Evolutionary conservation across 2,113 vertebrate genomes (phyloP).

Genomic region (Gasterosteus aculeatus): DNA sequence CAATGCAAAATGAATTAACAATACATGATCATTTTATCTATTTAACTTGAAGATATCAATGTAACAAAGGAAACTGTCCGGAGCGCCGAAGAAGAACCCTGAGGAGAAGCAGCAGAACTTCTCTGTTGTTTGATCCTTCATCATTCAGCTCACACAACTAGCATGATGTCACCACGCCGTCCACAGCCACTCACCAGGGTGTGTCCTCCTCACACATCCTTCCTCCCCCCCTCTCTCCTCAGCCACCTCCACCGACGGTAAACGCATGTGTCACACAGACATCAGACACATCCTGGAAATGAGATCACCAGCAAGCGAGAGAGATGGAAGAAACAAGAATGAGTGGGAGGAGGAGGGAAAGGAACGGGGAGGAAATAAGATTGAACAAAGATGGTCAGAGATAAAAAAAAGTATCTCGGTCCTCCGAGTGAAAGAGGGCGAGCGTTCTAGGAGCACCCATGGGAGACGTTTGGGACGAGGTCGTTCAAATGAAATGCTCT

Average conservation of each 20-base stretch:
- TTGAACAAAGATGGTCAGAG: too few species aligned
- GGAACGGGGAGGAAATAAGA: slow-evolving; percentile 1
- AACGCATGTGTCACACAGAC: slow-evolving; percentile 42
- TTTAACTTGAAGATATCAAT: not conserved
- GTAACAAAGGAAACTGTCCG: not conserved
- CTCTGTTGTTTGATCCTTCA: slow-evolving; percentile 42
- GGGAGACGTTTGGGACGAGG: slow-evolving; percentile 12
- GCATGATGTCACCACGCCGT: slow-evolving; percentile 66
- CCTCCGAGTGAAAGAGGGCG: not conserved
- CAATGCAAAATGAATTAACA: not conserved
- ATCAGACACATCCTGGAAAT: slow-evolving; percentile 67
- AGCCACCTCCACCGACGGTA: slow-evolving; percentile 36
- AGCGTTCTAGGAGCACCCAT: slow-evolving; percentile 21
- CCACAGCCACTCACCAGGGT: slow-evolving; percentile 41
- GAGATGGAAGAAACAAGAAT: not conserved
- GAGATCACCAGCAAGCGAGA: slow-evolving; percentile 48
- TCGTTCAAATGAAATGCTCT: not conserved
- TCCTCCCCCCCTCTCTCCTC: not conserved
- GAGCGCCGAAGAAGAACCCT: not conserved
- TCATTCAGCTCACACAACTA: slow-evolving; percentile 58
- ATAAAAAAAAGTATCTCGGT: too few species aligned
- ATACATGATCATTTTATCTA: too few species aligned
- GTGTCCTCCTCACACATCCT: slow-evolving; percentile 37
- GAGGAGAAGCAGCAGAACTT: not conserved
- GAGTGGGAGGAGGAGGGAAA: not conserved